Conservation (phyloP, 2,113 vertebrate species). For the Scolopax mira region DNA sequence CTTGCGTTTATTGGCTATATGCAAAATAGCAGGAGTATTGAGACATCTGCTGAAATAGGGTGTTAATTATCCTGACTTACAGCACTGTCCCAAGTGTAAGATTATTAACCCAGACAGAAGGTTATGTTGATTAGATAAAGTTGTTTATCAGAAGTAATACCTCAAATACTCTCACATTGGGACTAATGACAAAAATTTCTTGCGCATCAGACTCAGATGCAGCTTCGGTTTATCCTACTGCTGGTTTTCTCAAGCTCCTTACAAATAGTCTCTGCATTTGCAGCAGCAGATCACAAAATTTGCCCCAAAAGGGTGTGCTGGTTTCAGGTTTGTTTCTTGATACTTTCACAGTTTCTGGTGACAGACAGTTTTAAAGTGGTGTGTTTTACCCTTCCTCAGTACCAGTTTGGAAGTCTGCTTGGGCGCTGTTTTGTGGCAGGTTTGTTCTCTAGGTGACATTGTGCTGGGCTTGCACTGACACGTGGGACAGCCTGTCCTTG, state of each 20-base stretch:
- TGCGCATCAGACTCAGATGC: background rate
- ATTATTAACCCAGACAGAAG: background rate
- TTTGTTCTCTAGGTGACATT: background rate
- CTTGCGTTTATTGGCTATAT: background rate
- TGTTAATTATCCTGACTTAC: background rate
- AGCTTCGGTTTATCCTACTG: background rate
- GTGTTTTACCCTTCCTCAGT: background rate
- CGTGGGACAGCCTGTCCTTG: background rate
- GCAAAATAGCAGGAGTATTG: background rate
- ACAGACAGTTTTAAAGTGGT: background rate
- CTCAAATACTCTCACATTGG: background rate
- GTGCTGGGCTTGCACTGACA: background rate
- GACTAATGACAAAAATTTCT: background rate
- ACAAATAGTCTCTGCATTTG: background rate
- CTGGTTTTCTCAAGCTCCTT: background rate
- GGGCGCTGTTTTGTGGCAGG: background rate
- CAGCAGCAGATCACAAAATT: background rate
- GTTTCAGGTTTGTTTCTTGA: background rate
- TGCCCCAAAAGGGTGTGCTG: background rate
- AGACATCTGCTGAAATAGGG: background rate
- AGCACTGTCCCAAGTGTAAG: background rate
- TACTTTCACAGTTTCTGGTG: background rate
- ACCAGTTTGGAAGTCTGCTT: background rate
- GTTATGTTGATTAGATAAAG: background rate
- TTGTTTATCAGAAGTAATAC: background rate